Evolutionary conservation across 2,888 invertebrate genomes (phyloP), one percentile per base, ranked within the genome.

Genomic region (Automeris io): DNA sequence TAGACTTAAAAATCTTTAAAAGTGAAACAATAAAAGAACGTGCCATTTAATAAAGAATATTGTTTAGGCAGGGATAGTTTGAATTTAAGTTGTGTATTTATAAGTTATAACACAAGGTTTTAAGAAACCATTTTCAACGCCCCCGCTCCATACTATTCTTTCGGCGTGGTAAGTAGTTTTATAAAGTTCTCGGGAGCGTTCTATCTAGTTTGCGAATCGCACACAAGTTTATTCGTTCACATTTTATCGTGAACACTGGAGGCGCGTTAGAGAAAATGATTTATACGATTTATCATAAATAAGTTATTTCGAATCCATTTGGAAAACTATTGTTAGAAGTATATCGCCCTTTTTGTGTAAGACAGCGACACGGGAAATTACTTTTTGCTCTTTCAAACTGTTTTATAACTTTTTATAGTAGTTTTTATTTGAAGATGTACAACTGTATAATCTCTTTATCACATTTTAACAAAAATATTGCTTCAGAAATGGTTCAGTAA

Each of bases 281-380:
- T 83, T 86, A 86, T 85, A 75, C 64, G 70, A 72, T 77, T 83
- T 83, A 81, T 83, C 79, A 82, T 85, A 85, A 85, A 85, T 83
- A 85, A 80, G 65, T 81, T 81, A 81, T 75, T 70, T 63, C 58
- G 66, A 70, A 61, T 74, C 70, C 67, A 73, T 73, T 75, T 68
- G 53, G 61, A 65, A 62, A 78, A 79, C 78, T 78, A 73, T 77
- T 70, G 60, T 61, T 57, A 35, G 33, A 41, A 49, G 55, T 52
- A 55, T 49, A 51, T 54, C 52, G 16, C 26, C 29, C 26, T 33
- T 34, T 39, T 25, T 39, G 32, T 38, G 23, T 23, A 18, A 6
- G 11, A 24, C 19, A 4, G 16, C 13, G 19, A 24, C 16, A 18
- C 21, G 26, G 39, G 25, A 24, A 24, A 29, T 29, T 29, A 29